phyloP scores from a whole-genome alignment of 2,113 vertebrate species.

The Stomatorhinus ivindoensis region DNA sequence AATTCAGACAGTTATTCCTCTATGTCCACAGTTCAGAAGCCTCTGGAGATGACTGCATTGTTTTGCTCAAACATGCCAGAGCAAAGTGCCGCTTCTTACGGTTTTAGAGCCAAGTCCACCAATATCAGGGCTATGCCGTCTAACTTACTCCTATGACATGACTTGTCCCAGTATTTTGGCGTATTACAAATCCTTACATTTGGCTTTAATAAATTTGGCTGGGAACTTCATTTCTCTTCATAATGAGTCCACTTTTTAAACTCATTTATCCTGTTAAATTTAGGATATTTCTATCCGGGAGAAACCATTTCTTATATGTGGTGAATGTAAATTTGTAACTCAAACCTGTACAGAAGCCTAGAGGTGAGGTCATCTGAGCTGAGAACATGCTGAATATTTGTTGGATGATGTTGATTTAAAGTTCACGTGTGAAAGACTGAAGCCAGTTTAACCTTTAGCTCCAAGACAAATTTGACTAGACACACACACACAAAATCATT shows the following conservation, averaged over 20 bases:
- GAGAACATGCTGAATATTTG: not conserved
- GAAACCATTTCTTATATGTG: not conserved
- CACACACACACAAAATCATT: not conserved
- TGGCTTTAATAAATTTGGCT: conserved; percentile 7
- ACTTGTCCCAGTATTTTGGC: conserved; percentile 4
- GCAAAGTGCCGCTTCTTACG: not conserved
- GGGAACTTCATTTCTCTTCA: not conserved
- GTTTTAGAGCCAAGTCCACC: not conserved
- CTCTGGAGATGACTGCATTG: conserved; percentile 1
- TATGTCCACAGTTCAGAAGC: conserved; percentile 1
- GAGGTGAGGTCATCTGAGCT: not conserved
- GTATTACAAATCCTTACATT: not conserved
- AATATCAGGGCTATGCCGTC: not conserved
- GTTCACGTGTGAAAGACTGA: not conserved
- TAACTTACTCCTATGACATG: not conserved
- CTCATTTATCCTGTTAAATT: not conserved
- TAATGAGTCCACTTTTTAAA: not conserved
- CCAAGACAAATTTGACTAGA: not conserved
- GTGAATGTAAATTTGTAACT: not conserved
- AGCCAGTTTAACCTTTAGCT: not conserved
- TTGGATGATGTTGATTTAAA: not conserved
- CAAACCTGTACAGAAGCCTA: not conserved
- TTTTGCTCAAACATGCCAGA: not conserved
- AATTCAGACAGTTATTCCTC: not conserved
- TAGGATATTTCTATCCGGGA: not conserved